These are phyloP conservation scores for Microtus oregoni DNA, from an alignment of 2,113 vertebrate species.

Conservation along the genomic window DNA sequence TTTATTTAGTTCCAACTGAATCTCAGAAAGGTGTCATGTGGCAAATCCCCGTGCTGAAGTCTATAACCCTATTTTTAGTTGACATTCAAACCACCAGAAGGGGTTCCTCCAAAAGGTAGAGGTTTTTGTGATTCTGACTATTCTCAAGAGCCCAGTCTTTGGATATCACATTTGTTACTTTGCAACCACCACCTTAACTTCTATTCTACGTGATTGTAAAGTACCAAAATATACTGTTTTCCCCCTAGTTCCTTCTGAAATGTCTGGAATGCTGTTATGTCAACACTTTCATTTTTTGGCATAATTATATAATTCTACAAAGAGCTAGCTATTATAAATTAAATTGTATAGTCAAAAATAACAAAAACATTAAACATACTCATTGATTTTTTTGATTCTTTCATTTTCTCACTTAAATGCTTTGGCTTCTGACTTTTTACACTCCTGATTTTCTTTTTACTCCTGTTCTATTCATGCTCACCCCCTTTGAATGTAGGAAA, in stretches of 20 bases:
- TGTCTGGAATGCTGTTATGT: background rate
- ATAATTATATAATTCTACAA: background rate
- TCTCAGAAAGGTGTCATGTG: background rate
- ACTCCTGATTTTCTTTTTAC: background rate
- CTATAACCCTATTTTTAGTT: background rate
- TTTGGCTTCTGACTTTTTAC: background rate
- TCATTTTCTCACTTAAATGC: background rate
- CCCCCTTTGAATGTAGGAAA: background rate
- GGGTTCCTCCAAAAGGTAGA: background rate
- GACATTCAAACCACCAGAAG: background rate
- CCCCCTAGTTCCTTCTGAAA: background rate
- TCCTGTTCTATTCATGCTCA: background rate
- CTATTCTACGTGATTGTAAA: background rate
- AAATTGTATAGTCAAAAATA: background rate
- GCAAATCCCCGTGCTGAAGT: background rate
- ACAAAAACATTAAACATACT: background rate
- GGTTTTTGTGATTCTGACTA: background rate
- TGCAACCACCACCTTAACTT: background rate
- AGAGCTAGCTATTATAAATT: background rate
- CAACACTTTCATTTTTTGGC: too few species aligned
- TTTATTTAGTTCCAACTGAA: background rate
- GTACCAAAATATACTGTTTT: background rate
- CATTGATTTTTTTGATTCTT: background rate
- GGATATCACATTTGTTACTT: background rate
- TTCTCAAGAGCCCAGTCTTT: background rate